Evolutionary conservation across 2,113 vertebrate genomes (phyloP).

Genomic region (Noturus placidus): DNA sequence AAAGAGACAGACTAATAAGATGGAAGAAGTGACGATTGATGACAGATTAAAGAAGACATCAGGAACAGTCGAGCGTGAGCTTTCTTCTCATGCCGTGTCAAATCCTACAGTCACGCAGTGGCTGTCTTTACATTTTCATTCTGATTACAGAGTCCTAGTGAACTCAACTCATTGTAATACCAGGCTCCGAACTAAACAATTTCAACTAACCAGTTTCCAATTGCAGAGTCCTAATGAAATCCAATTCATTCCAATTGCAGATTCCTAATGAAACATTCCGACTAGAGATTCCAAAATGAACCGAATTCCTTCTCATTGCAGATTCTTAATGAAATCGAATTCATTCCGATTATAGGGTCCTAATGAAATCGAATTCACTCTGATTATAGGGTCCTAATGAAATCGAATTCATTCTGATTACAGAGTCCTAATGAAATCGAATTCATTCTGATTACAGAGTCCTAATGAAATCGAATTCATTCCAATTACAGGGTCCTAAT

Average conservation of each 20-base stretch:
- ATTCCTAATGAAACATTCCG: too few relatives aligned
- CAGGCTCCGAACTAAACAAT: background rate
- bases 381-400: background rate
- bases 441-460: background rate
- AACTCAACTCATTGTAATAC: background rate
- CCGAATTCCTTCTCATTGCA: background rate
- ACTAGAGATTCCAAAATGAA: too few relatives aligned
- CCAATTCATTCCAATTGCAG: background rate
- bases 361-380: background rate
- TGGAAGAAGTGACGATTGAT: background rate
- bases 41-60: constrained; percentile 37
- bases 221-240: too few relatives aligned
- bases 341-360: background rate
- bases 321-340: background rate
- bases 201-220: background rate
- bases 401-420: background rate
- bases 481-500: too few relatives aligned
- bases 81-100: background rate
- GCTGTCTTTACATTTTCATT: background rate
- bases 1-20: background rate
- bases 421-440: background rate
- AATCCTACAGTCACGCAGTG: background rate
- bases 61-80: constrained; percentile 23
- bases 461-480: too few relatives aligned
- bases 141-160: background rate